Conservation (phyloP, 2,888 invertebrate species). For the Nysson spinosus region DNA sequence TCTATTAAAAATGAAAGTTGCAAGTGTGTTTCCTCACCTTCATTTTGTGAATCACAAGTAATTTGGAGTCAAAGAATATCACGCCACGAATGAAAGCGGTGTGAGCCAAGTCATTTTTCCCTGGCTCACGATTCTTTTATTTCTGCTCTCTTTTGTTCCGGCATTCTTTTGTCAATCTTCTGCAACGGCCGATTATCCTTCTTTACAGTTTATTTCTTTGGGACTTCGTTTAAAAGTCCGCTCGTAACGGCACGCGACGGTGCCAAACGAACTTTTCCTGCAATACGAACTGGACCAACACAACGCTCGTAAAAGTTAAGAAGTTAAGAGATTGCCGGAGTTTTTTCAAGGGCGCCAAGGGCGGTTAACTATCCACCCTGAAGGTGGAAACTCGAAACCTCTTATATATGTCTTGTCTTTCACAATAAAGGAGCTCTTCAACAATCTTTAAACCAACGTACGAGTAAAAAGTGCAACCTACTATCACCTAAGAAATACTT, state of each 20-base stretch:
- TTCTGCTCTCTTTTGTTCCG: not conserved
- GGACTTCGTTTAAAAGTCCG: conserved; percentile 11
- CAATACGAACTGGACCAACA: conserved; percentile 46
- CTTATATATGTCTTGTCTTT: too few species aligned
- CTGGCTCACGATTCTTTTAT: not conserved
- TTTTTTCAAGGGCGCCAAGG: conserved; percentile 51
- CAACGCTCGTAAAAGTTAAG: conserved; percentile 52
- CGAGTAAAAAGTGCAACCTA: too few species aligned
- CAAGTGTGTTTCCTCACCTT: too few species aligned
- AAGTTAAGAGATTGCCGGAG: conserved; percentile 51
- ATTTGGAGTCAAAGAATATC: too few species aligned
- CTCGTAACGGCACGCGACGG: conserved; percentile 16
- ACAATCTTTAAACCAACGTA: too few species aligned
- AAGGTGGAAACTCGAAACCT: too few species aligned
- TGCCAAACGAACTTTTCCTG: conserved; percentile 50
- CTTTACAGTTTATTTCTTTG: conserved; percentile 7
- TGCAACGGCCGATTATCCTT: conserved; percentile 8
- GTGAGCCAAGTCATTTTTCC: not conserved
- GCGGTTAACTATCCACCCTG: too few species aligned
- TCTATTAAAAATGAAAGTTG: too few species aligned
- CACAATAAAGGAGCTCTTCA: too few species aligned
- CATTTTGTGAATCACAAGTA: too few species aligned
- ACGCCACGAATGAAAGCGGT: not conserved
- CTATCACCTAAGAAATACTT: too few species aligned
- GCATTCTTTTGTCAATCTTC: not conserved